Conservation (phyloP, 2,113 vertebrate species). For the Nibea coibor region DNA sequence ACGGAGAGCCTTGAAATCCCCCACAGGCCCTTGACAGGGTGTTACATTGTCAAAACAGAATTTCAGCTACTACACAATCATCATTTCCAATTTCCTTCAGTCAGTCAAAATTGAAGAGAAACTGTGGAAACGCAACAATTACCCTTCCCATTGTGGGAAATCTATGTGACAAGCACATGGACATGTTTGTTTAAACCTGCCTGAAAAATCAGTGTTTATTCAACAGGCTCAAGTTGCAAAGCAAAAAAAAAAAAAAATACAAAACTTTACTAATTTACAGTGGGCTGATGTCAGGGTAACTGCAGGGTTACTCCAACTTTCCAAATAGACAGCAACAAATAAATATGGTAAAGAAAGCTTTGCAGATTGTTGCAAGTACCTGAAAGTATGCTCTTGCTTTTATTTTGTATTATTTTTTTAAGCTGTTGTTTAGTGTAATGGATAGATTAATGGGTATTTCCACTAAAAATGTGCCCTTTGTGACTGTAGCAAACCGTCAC, state of each 20-base stretch:
- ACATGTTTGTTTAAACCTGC: slow-evolving; percentile 72
- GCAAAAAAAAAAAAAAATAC: slow-evolving; percentile 12
- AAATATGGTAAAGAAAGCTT: slow-evolving; percentile 35
- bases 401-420: neutral
- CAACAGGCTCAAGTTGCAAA: slow-evolving; percentile 53
- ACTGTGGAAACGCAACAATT: slow-evolving; percentile 59
- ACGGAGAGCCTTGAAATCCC: slow-evolving; percentile 42
- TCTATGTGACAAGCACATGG: slow-evolving; percentile 56
- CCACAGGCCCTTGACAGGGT: slow-evolving; percentile 45
- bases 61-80: slow-evolving; percentile 51
- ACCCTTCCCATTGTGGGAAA: slow-evolving; percentile 54
- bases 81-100: slow-evolving; percentile 71
- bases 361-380: neutral
- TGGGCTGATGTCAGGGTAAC: slow-evolving; percentile 17
- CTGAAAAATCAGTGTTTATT: slow-evolving; percentile 65
- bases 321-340: slow-evolving; percentile 4
- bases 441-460: slow-evolving; percentile 1
- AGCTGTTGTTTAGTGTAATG: neutral
- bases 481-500: neutral
- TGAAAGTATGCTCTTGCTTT: neutral
- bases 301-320: slow-evolving; percentile 20
- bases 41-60: slow-evolving; percentile 61
- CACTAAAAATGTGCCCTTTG: neutral
- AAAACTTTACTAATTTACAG: slow-evolving; percentile 37
- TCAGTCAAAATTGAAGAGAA: slow-evolving; percentile 60